Evolutionary conservation across 1,140 invertebrate species (phyloP).

Genomic region (Catajapyx aquilonaris): DNA sequence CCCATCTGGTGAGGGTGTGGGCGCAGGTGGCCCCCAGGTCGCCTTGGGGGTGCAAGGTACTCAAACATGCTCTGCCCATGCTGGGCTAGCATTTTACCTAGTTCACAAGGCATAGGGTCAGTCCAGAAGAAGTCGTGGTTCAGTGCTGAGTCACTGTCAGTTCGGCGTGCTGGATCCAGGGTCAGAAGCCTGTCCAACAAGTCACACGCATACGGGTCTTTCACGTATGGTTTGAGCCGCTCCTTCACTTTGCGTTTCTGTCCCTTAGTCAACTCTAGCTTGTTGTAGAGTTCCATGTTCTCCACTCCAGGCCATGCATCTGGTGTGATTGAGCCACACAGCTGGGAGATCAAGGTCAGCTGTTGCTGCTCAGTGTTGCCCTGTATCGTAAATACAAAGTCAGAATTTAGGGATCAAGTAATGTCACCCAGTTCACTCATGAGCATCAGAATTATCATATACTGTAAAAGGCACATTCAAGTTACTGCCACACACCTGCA

Average conservation of each 20-base stretch:
- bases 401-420: too few relatives aligned
- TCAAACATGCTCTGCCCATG: slow-evolving; percentile 94
- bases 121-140: slow-evolving; percentile 98
- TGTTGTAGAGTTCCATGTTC: slow-evolving; percentile 71
- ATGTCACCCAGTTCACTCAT: too few relatives aligned
- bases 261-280: slow-evolving; percentile 74
- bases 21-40: slow-evolving; percentile 37
- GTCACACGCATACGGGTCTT: slow-evolving; percentile 80
- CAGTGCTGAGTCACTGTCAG: slow-evolving; percentile 76
- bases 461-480: too few relatives aligned
- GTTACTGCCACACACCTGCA: too few relatives aligned
- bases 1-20: slow-evolving; percentile 43
- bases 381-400: too few relatives aligned
- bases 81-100: slow-evolving; percentile 80
- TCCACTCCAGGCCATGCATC: slow-evolving; percentile 92
- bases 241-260: slow-evolving; percentile 85
- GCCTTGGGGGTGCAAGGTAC: slow-evolving; percentile 68
- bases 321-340: slow-evolving; percentile 88
- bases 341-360: slow-evolving; percentile 77
- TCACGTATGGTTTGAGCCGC: slow-evolving; percentile 72
- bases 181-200: slow-evolving; percentile 80
- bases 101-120: slow-evolving; percentile 81
- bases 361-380: slow-evolving; percentile 93
- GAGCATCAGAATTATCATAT: too few relatives aligned
- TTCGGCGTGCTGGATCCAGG: slow-evolving; percentile 75